A percentile compares a stretch with the other conserved stretches of the same genome.
Evolutionary conservation across 2,888 invertebrate genomes (phyloP).

Genomic region (Thymelicus acteon): DNA sequence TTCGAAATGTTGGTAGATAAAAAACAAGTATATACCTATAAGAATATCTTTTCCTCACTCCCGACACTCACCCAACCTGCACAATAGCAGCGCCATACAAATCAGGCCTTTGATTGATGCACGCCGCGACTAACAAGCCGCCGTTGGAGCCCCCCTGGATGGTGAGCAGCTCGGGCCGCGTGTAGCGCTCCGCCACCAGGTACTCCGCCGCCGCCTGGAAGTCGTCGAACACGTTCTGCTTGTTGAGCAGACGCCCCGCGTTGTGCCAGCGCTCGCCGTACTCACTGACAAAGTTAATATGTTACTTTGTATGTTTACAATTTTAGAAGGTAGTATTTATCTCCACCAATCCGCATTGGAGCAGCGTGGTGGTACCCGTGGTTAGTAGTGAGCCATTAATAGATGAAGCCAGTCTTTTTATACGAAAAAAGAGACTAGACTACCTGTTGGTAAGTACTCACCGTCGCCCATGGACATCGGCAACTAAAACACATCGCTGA

Average conservation of each 20-base stretch:
- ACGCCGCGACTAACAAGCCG: conserved; percentile 97
- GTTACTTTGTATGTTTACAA: too few species aligned
- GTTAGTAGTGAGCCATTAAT: too few species aligned
- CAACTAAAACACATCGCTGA: neutral
- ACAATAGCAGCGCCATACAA: conserved; percentile 96
- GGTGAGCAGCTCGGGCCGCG: conserved; percentile 88
- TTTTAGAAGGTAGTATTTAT: too few species aligned
- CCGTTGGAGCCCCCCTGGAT: conserved; percentile 99
- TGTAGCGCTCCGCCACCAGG: conserved; percentile 92
- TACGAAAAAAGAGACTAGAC: too few species aligned
- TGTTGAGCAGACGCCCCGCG: conserved; percentile 94
- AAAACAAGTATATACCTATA: too few species aligned
- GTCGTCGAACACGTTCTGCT: conserved; percentile 99
- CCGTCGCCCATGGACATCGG: too few species aligned
- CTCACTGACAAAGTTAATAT: conserved; percentile 86
- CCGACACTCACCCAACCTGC: conserved; percentile 93
- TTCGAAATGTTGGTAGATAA: too few species aligned
- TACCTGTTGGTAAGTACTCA: too few species aligned
- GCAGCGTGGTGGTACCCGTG: too few species aligned
- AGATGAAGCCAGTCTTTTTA: too few species aligned
- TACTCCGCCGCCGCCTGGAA: conserved; percentile 97
- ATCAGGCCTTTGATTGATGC: conserved; percentile 97
- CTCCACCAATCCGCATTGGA: too few species aligned
- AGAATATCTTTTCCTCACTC: too few species aligned
- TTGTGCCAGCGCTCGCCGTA: conserved; percentile 99